phyloP scores from a whole-genome alignment of 2,113 vertebrate species.

The Grammomys dolichurus region DNA sequence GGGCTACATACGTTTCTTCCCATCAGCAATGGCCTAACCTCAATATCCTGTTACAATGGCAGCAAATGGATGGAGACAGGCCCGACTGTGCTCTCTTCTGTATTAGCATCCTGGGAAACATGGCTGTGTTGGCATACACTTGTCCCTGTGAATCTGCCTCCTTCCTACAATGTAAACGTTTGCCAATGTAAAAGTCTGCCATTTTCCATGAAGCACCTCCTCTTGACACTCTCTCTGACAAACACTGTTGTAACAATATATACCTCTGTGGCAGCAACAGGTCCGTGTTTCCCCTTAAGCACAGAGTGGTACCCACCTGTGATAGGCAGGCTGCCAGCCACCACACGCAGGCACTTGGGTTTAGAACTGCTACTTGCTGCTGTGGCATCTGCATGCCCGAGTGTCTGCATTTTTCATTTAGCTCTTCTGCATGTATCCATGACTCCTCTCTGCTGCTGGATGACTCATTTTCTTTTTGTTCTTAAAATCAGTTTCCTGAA shows the following conservation, averaged over 20 bases:
- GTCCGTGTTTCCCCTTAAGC: background rate
- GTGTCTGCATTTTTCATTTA: background rate
- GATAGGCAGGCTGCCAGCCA: background rate
- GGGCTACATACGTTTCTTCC: background rate
- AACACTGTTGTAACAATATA: conserved; percentile 16
- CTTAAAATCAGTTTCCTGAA: conserved; percentile 7
- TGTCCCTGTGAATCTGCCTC: background rate
- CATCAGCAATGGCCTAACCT: background rate
- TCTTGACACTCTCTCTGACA: conserved; percentile 54
- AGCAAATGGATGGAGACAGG: background rate
- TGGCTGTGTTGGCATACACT: background rate
- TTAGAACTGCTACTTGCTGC: background rate
- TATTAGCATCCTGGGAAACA: background rate
- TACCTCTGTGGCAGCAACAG: conserved; percentile 6
- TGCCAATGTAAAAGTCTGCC: background rate
- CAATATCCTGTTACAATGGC: background rate
- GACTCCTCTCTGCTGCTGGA: background rate
- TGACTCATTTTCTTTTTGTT: conserved; percentile 10
- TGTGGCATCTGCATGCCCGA: background rate
- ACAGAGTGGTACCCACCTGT: conserved; percentile 56
- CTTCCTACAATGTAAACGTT: background rate
- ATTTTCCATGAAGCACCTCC: background rate
- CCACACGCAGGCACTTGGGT: background rate
- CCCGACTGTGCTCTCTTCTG: background rate
- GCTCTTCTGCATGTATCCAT: background rate